Percentiles rank a stretch among this genome's conserved stretches.
phyloP scores from a whole-genome alignment of 2,888 invertebrate genomes.

The Keiferia lycopersicella region DNA sequence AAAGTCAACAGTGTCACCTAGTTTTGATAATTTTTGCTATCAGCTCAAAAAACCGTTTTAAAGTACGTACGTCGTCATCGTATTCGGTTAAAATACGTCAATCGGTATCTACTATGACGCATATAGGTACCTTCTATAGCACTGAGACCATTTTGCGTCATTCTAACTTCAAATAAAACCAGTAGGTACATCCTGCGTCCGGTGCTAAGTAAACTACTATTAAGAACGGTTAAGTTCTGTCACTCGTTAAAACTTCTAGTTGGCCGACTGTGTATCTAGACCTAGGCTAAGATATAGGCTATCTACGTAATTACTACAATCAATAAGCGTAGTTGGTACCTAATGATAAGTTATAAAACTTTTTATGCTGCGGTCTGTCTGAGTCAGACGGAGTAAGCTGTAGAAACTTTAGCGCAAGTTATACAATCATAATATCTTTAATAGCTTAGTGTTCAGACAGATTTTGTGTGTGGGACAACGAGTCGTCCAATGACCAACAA shows the following conservation, averaged over 20 bases:
- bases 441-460: too few species aligned
- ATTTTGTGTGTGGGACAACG: too few species aligned
- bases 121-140: background rate
- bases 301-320: conserved; percentile 74
- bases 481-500: too few species aligned
- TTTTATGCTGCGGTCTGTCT: conserved; percentile 25
- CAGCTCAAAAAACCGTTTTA: too few species aligned
- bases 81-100: too few species aligned
- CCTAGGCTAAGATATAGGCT: conserved; percentile 33
- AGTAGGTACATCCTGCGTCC: conserved; percentile 7
- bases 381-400: background rate
- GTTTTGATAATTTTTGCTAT: too few species aligned
- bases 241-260: conserved; percentile 55
- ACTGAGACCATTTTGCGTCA: background rate
- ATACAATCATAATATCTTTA: too few species aligned
- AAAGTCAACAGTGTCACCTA: too few species aligned
- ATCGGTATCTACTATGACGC: too few species aligned
- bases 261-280: conserved; percentile 31
- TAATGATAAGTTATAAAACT: conserved; percentile 53
- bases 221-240: conserved; percentile 60
- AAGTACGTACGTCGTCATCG: too few species aligned
- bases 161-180: conserved; percentile 5
- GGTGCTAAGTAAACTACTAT: background rate
- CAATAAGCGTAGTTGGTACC: conserved; percentile 46
- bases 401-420: background rate